Evolutionary conservation across 2,888 invertebrate species (phyloP), one percentile per base, ranked within the genome.

Genomic region (Mystacides longicornis): DNA sequence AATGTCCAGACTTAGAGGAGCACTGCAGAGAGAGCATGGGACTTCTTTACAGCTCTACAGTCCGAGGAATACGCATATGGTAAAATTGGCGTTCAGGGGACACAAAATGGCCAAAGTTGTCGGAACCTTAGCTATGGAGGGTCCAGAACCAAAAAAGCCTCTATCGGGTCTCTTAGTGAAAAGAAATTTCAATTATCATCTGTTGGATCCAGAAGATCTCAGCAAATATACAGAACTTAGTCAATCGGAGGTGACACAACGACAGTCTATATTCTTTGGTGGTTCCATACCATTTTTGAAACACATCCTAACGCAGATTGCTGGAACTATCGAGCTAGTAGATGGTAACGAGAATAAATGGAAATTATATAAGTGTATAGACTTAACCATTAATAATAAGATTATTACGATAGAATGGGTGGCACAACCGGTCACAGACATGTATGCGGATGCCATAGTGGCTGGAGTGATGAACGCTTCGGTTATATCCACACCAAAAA

Each of bases 51-150:
- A 87, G 65, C 84, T 99, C 31, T 92, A 98, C 74, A 99, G 96
- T 75, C 99, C 99, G 1, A 78, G 92, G 23, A 99, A 99, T 72
- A 97, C 97, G 3, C 93, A 94, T 60, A 86, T 86, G 1, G 92
- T 99, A 0, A 85, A 92, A 64, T 81, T 99, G 54, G 89, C 93
- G 66, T 99, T 99, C 74, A 78, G 95, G 43, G 99, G 98, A 21
- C 98, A 99, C 71, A 98, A 97, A 75, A 96, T 94, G 2, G 98
- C 98, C 2, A 99, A 99, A 80, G 95, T 88, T 49, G 96, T 99
- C 86, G 99, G 99, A 0, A 81, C 83, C 1, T 73, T 99, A 59
- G 98, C 98, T 0, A 80, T 90, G 65, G 85, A 87, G 51, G 82
- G 85, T 46, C 93, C 96, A 0, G 81, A 81, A 63, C 83, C 91